Evolutionary conservation across 2,113 vertebrate species (phyloP), one percentile per base, ranked within the genome.

Genomic region (Malurus alboscapulatus): DNA sequence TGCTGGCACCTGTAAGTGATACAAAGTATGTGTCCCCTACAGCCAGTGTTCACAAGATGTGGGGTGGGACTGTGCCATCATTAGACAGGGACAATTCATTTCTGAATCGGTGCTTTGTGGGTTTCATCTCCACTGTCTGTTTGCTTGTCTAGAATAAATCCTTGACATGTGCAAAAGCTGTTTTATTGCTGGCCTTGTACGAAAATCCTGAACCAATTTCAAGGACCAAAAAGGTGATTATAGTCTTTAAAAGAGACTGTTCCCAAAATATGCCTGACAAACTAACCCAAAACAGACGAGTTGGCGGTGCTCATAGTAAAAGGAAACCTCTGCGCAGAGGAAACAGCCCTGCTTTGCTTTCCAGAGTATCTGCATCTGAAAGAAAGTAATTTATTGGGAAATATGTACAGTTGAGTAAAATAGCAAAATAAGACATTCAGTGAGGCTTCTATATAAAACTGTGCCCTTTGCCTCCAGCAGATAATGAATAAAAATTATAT

Each of bases 381-480:
- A 97, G 97, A 96, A 97, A 97, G 92, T 96, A 96, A 96, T 97
- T 97, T 97, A 94, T 87, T 89, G 93, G 90, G 95, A 97, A 97
- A 96, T 95, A 92, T 68, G 82, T 94, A 93, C 93, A 84, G 96
- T 94, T 90, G 93, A 97, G 97, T 97, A 95, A 97, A 96, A 96
- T 89, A 86, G 94, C 96, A 97, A 97, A 98, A 97, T 97, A 96
- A 98, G 96, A 96, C 92, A 96, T 87, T 95, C 96, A 97, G 1
- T 93, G 94, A 92, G 69, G 63, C 55, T 94, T 93, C 94, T 96
- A 61, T 97, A 94, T 95, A 97, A 96, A 97, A 94, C 67, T 2
- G 4, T 96, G 94, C 77, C 94, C 95, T 95, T 91, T 95, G 95
- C 93, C 86, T 97, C 81, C 71, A 82, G 79, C 58, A 26, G 78